These are phyloP conservation scores for Myioborus melanocephalus DNA, from an alignment of 2,797 vertebrate species.

Conservation along the genomic window DNA sequence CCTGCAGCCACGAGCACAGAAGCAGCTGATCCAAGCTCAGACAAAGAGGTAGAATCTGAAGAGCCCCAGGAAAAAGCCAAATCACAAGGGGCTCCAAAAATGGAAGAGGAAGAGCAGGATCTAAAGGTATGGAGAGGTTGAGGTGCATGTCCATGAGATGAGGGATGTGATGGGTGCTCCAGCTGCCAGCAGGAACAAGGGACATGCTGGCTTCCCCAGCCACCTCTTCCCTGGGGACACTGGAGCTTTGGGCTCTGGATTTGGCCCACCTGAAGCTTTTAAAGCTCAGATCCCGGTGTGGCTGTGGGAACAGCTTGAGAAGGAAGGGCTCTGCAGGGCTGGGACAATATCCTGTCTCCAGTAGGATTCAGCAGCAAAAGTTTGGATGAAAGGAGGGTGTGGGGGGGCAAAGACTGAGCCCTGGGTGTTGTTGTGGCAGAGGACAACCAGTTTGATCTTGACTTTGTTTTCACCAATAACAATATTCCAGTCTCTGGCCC, in stretches of 20 bases:
- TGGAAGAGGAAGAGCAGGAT: conserved; percentile 86
- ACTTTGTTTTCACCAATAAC: not conserved
- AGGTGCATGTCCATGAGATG: rapidly evolving
- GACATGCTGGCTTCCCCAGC: rapidly evolving
- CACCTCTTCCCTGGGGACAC: not conserved
- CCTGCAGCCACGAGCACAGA: not conserved
- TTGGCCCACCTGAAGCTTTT: not conserved
- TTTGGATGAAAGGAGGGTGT: not conserved
- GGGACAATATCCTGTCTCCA: not conserved
- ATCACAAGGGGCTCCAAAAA: conserved; percentile 74
- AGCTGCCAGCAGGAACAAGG: not conserved
- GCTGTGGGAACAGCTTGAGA: not conserved
- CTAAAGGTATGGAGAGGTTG: conserved; percentile 80
- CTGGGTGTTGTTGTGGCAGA: not conserved
- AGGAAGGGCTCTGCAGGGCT: not conserved
- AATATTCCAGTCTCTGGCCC: not conserved
- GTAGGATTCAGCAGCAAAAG: not conserved
- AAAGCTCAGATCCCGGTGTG: rapidly evolving
- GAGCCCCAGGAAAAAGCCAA: conserved; percentile 77
- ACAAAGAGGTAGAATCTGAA: conserved; percentile 77
- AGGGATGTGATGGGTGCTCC: not conserved
- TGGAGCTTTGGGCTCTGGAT: not conserved
- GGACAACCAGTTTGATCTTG: not conserved
- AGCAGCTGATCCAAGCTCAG: conserved; percentile 72
- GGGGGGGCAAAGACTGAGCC: not conserved